Conservation (phyloP, 2,888 invertebrate species). For the Serrognathus titanus region DNA sequence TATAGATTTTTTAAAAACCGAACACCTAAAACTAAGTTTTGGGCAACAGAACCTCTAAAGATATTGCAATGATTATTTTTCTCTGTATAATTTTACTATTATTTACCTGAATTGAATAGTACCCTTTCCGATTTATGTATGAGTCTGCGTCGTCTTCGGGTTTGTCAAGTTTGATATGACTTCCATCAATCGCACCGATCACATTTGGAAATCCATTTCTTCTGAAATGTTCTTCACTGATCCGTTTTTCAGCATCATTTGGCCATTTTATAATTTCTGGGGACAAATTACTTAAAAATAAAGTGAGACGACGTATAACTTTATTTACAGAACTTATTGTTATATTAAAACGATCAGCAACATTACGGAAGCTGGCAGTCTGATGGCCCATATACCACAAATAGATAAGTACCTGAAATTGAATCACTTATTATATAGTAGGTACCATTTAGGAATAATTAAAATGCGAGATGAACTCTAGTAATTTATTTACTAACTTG, state of each 20-base stretch:
- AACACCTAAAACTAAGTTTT: too few relatives aligned
- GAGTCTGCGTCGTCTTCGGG: slow-evolving; percentile 10
- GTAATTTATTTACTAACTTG: too few relatives aligned
- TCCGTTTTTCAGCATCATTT: slow-evolving; percentile 9
- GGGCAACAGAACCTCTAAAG: too few relatives aligned
- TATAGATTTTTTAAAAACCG: too few relatives aligned
- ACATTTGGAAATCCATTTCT: slow-evolving; percentile 4
- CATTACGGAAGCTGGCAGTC: slow-evolving; percentile 17
- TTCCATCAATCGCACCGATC: slow-evolving; percentile 9
- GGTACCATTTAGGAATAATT: too few relatives aligned
- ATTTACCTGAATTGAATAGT: slow-evolving; percentile 12
- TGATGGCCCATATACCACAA: slow-evolving; percentile 19
- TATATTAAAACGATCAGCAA: slow-evolving; percentile 20
- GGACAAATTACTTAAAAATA: slow-evolving; percentile 16
- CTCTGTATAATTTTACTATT: too few relatives aligned
- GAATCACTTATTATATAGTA: too few relatives aligned
- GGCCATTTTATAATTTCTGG: slow-evolving; percentile 17
- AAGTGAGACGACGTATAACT: slow-evolving; percentile 7
- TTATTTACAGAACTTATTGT: slow-evolving; percentile 16
- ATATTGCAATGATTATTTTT: too few relatives aligned
- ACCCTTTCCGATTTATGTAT: slow-evolving; percentile 1
- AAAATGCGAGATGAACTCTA: too few relatives aligned
- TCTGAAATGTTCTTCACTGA: slow-evolving; percentile 10
- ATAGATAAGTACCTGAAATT: slow-evolving; percentile 1
- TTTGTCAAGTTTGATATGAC: slow-evolving; percentile 9